Evolutionary conservation across 2,888 invertebrate genomes (phyloP), one percentile per base, ranked within the genome.

Genomic region (Eilema griseolum): DNA sequence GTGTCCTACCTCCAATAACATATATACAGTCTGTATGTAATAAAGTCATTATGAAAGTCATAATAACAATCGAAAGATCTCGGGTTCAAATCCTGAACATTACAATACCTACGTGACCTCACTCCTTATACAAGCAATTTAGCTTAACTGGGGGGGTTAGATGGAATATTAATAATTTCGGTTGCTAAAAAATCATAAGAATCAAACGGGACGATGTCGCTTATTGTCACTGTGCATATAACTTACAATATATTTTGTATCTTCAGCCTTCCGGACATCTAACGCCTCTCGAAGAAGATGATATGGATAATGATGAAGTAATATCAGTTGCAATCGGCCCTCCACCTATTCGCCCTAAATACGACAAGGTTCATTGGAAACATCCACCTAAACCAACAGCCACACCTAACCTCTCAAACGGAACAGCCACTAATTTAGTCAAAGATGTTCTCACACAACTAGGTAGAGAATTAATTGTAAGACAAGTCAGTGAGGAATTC

Each of bases 321-420:
- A 87, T 95, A 1, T 95, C 95, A 12, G 93, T 95, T 2, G 95
- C 94, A 2, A 90, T 95, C 0, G 94, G 93, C 0, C 95, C 95
- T 4, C 92, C 94, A 0, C 90, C 92, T 0, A 84, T 88, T 20
- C 80, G 92, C 23, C 90, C 92, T 0, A 94, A 92, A 78, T 92
- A 89, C 46, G 93, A 93, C 2, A 93, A 91, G 77, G 66, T 73
- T 0, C 81, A 82, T 61, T 88, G 87, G 86, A 91, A 88, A 64
- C 80, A 80, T 1, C 73, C 71, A 57, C 67, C 78, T 3, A 85
- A 84, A 69, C 57, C 78, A n/a, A 63, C 64, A 4, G 20, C 12
- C 12, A 1, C 10, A 72, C 66, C 28, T 11, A 46, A 81, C 63
- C 23, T 75, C 3, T 71, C 76, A 0, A 83, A 82, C 46, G n/a